These are phyloP conservation scores for Eulacestoma nigropectus DNA, from an alignment of 2,113 vertebrate genomes.

Conservation along the genomic window DNA sequence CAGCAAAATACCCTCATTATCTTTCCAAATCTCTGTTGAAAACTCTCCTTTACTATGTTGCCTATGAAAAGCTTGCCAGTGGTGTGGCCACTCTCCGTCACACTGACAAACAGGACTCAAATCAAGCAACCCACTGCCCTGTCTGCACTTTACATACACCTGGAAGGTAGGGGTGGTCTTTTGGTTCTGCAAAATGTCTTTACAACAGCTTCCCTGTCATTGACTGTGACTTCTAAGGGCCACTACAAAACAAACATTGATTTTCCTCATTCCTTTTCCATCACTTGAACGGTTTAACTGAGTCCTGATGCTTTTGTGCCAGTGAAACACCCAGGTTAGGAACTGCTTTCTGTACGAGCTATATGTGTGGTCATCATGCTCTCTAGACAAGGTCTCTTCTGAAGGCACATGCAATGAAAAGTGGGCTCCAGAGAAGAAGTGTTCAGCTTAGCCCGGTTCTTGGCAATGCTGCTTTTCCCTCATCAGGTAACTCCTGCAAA, in stretches of 20 bases:
- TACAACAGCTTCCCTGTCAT: background rate
- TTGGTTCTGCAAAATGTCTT: background rate
- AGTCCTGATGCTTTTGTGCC: background rate
- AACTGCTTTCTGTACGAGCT: background rate
- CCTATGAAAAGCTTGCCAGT: background rate
- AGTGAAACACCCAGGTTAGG: background rate
- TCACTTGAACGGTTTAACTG: background rate
- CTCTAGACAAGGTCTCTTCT: background rate
- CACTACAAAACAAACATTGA: background rate
- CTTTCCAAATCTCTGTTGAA: background rate
- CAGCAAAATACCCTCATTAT: background rate
- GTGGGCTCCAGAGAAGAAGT: background rate
- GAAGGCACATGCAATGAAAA: background rate
- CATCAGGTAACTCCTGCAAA: slow-evolving; percentile 1
- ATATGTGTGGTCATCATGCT: background rate
- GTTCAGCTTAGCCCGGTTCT: background rate
- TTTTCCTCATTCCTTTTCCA: background rate
- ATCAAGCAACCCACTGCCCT: background rate
- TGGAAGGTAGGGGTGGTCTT: background rate
- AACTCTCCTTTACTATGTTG: background rate
- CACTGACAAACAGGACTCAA: background rate
- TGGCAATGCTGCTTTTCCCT: background rate
- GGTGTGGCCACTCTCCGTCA: background rate
- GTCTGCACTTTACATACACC: background rate
- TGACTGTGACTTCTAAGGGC: background rate